phyloP scores from a whole-genome alignment of 2,797 vertebrate species.

The Taenioides sp. region DNA sequence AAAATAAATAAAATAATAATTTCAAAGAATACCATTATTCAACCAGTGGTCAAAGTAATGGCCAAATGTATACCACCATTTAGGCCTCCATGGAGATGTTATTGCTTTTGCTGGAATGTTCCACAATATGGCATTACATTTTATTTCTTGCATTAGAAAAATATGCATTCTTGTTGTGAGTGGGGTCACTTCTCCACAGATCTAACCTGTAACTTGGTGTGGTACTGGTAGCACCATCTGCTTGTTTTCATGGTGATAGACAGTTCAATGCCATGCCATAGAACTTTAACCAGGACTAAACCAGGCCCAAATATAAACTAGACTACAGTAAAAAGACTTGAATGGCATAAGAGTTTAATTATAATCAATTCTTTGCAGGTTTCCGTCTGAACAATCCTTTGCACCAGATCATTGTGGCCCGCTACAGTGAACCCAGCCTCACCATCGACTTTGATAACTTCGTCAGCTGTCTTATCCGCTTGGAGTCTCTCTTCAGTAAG shows the following conservation, averaged over 20 bases:
- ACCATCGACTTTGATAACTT: slow-evolving; percentile 87
- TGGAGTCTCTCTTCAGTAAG: slow-evolving; percentile 87
- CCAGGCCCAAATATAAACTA: not conserved
- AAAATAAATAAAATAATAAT: no score
- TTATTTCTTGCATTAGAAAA: not conserved
- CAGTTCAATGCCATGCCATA: not conserved
- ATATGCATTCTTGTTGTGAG: not conserved
- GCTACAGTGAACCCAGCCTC: slow-evolving; percentile 80
- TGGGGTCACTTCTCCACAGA: not conserved
- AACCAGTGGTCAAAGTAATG: no score
- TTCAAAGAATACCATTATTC: no score
- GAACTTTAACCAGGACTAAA: not conserved
- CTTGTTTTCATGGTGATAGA: not conserved
- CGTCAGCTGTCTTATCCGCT: slow-evolving; percentile 80
- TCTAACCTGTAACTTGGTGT: not conserved
- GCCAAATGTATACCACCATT: no score
- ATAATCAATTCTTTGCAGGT: slow-evolving; percentile 61
- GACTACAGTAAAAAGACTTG: not conserved
- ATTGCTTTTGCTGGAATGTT: not conserved
- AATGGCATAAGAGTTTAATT: not conserved
- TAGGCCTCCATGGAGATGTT: not conserved
- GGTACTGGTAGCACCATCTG: not conserved
- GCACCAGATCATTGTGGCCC: slow-evolving; percentile 84
- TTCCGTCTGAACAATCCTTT: slow-evolving; percentile 83
- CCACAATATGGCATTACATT: not conserved